Base-by-base conservation (phyloP, 2,888 invertebrate genomes). In the Orthonychiurus folsomi region DNA sequence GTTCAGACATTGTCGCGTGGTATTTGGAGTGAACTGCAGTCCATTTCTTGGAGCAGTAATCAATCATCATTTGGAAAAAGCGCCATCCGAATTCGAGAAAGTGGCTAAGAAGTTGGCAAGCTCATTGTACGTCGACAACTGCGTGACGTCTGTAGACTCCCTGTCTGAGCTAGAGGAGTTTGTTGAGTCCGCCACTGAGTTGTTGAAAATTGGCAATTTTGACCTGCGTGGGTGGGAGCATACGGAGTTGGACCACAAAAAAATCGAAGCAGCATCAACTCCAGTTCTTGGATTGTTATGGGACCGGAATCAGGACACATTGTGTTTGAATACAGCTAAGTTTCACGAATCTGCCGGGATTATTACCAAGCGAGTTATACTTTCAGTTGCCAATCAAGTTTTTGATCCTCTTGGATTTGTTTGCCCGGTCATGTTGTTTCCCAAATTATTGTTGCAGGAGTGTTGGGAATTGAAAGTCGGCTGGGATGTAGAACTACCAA, bases 211-310 rank as follows among this genome's bases (percentile, higher is more conserved):
- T 15, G 71, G 62, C n/a, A 59, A 66, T 60, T 69, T 72, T 58
- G 66, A 70, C 1, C 63, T 74, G n/a, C 25, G 69, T 59, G 65
- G 64, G 28, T 74, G 70, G 70, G 26, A 55, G 1, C 20, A 15
- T 3, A n/a, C 1, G 24, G 52, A 20, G 21, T 26, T 5, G 1
- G 26, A 9, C 12, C 52, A 52, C 20, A 20, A 5, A 5, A 9
- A 3, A 21, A 52, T 3, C 3, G 25, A 59, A 2, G 2, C n/a
- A 50, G 9, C 5, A 59, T 52, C 52, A 5, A 56, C 28, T 12
- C 28, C 56, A 24, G 60, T 66, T 1, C 54, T 66, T 1, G 66
- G 66, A 15, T 20, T 64, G n/a, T 2, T 27, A 0, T 66, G 64
- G 66, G 37, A 64, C 24, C 5, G 24, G n/a, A 1, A 25, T 21